Conservation (phyloP, 2,113 vertebrate genomes). For the Bagarius yarrelli region DNA sequence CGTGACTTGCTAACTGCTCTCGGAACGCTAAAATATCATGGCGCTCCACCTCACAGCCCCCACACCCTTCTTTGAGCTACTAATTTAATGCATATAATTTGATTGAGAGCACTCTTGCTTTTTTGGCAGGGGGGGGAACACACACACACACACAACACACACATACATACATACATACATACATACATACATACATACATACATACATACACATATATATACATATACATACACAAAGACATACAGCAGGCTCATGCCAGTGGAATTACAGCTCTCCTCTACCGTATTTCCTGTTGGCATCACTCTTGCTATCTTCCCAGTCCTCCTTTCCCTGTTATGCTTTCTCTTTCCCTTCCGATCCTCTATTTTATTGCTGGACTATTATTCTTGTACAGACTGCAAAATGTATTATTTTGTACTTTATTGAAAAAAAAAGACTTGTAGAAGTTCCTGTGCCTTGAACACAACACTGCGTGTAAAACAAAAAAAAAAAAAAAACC, state of each 20-base stretch:
- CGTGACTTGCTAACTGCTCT: conserved; percentile 29
- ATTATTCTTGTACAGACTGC: conserved; percentile 94
- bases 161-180: not conserved
- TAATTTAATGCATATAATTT: conserved; percentile 48
- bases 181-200: too few species aligned
- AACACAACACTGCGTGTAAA: conserved; percentile 82
- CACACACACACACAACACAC: not conserved
- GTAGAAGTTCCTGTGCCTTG: conserved; percentile 93
- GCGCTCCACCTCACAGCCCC: conserved; percentile 30
- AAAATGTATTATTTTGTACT: conserved; percentile 97
- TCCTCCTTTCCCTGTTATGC: conserved; percentile 26
- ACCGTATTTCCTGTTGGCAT: conserved; percentile 26
- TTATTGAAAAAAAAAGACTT: conserved; percentile 87
- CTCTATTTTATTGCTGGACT: conserved; percentile 85
- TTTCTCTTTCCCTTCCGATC: conserved; percentile 38
- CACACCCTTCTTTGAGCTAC: conserved; percentile 28
- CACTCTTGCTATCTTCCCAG: conserved; percentile 31
- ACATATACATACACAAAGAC: not conserved
- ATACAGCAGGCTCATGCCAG: conserved; percentile 27
- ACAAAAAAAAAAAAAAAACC: conserved; percentile 17
- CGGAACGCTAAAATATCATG: conserved; percentile 23
- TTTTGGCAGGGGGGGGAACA: not conserved
- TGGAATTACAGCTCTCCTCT: conserved; percentile 39
- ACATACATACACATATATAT: not conserved
- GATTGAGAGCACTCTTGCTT: conserved; percentile 36